These are phyloP conservation scores for Pseudeuparius sepicola DNA, from an alignment of 2,888 invertebrate species.

Conservation along the genomic window DNA sequence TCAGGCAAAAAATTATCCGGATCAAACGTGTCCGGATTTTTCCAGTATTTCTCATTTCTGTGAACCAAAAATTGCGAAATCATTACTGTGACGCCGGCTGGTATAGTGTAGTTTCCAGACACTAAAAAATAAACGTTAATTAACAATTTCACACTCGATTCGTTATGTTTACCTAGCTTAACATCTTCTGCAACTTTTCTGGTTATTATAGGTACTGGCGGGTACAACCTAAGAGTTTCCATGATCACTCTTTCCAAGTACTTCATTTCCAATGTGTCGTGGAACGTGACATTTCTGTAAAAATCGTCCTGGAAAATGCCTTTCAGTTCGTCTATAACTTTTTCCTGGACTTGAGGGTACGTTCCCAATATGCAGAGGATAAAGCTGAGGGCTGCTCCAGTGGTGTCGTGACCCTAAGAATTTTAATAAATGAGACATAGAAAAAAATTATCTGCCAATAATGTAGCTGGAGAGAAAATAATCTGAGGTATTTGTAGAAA, in stretches of 20 bases:
- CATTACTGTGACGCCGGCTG: slow-evolving; percentile 58
- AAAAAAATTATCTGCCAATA: no score
- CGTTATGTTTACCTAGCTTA: slow-evolving; percentile 46
- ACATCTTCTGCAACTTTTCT: slow-evolving; percentile 62
- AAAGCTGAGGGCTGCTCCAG: slow-evolving; percentile 73
- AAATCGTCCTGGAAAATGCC: slow-evolving; percentile 62
- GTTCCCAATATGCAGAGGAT: slow-evolving; percentile 68
- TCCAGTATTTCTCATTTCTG: slow-evolving; percentile 59
- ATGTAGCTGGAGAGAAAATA: no score
- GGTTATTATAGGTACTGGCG: slow-evolving; percentile 71
- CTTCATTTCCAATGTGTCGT: slow-evolving; percentile 79
- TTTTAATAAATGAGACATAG: no score
- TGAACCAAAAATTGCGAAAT: slow-evolving; percentile 61
- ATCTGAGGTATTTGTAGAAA: no score
- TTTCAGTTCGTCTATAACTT: slow-evolving; percentile 59
- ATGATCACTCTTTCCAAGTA: slow-evolving; percentile 71
- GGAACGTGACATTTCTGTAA: slow-evolving; percentile 65
- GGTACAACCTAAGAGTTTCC: slow-evolving; percentile 71
- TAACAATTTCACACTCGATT: slow-evolving; percentile 4
- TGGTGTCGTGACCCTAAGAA: slow-evolving; percentile 78
- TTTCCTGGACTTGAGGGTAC: slow-evolving; percentile 62
- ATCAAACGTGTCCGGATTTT: slow-evolving; percentile 67
- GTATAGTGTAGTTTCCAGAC: slow-evolving; percentile 54
- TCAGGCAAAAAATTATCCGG: slow-evolving; percentile 82
- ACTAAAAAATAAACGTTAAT: slow-evolving; percentile 39